These are phyloP conservation scores for Schizotus pectinicornis DNA, from an alignment of 2,888 invertebrate species.

Conservation along the genomic window DNA sequence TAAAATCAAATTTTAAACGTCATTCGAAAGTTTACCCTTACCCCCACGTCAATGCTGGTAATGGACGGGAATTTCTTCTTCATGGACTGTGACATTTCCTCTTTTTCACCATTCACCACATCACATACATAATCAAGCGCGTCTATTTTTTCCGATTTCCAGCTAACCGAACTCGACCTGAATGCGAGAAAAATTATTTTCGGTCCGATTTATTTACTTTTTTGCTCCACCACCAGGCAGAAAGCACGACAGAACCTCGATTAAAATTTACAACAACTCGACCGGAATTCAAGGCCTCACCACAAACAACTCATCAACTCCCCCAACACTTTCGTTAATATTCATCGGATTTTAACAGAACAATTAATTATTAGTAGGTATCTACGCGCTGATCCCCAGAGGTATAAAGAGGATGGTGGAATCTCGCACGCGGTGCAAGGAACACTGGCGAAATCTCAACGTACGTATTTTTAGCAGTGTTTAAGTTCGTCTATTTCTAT, in stretches of 20 bases:
- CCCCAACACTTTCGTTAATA: conserved; percentile 4
- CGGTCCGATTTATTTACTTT: too few species aligned
- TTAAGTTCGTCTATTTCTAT: conserved; percentile 53
- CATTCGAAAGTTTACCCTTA: conserved; percentile 26
- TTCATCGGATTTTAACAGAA: background rate
- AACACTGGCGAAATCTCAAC: conserved; percentile 55
- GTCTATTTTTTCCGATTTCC: background rate
- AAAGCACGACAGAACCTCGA: background rate
- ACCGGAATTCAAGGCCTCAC: background rate
- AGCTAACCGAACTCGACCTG: too few species aligned
- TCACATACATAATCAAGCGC: conserved; percentile 14
- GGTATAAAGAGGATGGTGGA: conserved; percentile 43
- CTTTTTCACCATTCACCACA: conserved; percentile 13
- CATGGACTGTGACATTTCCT: conserved; percentile 50
- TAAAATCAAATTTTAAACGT: conserved; percentile 10
- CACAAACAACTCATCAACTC: conserved; percentile 1
- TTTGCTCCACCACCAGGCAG: conserved; percentile 18
- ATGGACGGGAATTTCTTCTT: conserved; percentile 63
- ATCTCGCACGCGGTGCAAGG: conserved; percentile 48
- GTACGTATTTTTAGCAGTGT: conserved; percentile 54
- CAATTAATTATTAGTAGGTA: conserved; percentile 10
- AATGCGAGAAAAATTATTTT: conserved; percentile 2
- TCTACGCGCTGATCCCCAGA: conserved; percentile 20
- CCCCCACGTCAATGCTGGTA: conserved; percentile 62
- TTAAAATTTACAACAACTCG: background rate